Percentiles rank a stretch among this genome's conserved stretches.
These are phyloP conservation scores for Volucella inanis DNA, from an alignment of 2,888 invertebrate genomes.

Conservation along the genomic window DNA sequence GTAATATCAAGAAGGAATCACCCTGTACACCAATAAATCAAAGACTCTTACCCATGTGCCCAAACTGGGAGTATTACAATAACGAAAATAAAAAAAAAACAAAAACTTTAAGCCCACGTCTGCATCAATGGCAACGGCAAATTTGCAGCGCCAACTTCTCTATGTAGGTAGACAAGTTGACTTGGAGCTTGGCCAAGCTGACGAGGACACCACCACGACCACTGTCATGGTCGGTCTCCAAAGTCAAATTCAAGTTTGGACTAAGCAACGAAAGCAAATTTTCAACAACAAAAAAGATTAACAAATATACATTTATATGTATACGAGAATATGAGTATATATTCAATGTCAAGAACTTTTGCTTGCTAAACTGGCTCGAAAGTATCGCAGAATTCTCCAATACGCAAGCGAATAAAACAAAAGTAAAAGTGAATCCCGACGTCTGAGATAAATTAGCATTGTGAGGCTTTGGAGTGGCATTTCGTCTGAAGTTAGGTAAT, in stretches of 20 bases:
- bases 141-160: slow-evolving; percentile 1
- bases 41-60: slow-evolving; percentile 13
- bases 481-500: slow-evolving; percentile 12
- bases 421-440: slow-evolving; percentile 39
- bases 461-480: background rate
- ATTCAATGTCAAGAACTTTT: slow-evolving; percentile 51
- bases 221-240: slow-evolving; percentile 2
- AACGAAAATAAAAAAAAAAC: slow-evolving; percentile 5
- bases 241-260: slow-evolving; percentile 19
- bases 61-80: slow-evolving; percentile 15
- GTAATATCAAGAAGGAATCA: slow-evolving; percentile 19
- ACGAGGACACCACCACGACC: slow-evolving; percentile 6
- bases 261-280: slow-evolving; percentile 17
- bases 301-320: background rate
- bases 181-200: slow-evolving; percentile 18
- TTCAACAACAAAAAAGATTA: slow-evolving; percentile 3
- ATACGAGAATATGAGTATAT: background rate
- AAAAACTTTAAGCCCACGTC: background rate
- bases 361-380: slow-evolving; percentile 10
- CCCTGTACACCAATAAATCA: slow-evolving; percentile 32
- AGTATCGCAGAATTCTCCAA: background rate
- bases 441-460: slow-evolving; percentile 10
- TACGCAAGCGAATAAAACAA: slow-evolving; percentile 3
- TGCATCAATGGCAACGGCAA: background rate
- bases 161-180: slow-evolving; percentile 46